Evolutionary conservation across 2,888 invertebrate species (phyloP).

Genomic region (Lithophane semibrunnea): DNA sequence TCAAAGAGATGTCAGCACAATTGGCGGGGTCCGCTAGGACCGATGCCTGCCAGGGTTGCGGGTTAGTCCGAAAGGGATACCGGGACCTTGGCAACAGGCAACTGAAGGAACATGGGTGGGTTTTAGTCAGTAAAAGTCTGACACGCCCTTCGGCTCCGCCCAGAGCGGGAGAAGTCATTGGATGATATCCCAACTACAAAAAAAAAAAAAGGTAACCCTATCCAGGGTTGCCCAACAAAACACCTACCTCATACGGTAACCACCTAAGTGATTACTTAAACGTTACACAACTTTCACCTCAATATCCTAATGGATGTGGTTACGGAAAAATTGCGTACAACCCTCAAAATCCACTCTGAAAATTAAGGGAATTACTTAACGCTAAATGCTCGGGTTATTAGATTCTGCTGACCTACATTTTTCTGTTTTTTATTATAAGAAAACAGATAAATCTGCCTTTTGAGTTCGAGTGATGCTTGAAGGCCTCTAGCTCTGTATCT

Average conservation of each 20-base stretch:
- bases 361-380: constrained; percentile 45
- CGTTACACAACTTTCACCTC: constrained; percentile 39
- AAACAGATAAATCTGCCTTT: background rate
- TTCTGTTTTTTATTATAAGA: background rate
- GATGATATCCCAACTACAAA: no score
- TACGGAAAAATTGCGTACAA: constrained; percentile 43
- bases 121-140: no score
- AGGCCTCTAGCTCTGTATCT: no score
- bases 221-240: constrained; percentile 4
- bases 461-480: background rate
- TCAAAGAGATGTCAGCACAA: no score
- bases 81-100: no score
- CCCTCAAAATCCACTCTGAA: constrained; percentile 35
- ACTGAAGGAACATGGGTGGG: no score
- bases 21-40: no score
- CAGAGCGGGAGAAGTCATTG: no score
- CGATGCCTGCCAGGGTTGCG: no score
- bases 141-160: no score
- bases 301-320: constrained; percentile 56
- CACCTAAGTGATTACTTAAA: constrained; percentile 51
- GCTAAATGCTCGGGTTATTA: constrained; percentile 17
- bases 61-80: no score
- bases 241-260: constrained; percentile 5
- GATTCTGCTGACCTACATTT: background rate
- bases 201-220: background rate